Percentiles rank a stretch among this genome's conserved stretches.
phyloP scores from a whole-genome alignment of 2,888 invertebrate genomes.

The Eupithecia insigniata region DNA sequence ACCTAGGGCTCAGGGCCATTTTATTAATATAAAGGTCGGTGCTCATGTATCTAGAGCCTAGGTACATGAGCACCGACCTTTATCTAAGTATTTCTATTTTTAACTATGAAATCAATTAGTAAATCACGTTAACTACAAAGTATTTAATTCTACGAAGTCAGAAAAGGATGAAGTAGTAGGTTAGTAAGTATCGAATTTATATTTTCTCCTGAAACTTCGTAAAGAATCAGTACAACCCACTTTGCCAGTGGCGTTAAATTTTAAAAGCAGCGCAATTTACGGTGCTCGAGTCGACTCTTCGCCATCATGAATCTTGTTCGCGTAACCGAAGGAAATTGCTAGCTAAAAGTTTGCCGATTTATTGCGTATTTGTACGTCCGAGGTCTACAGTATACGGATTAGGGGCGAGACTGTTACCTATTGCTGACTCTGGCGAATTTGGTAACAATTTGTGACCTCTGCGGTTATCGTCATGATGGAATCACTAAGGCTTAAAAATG shows the following conservation, averaged over 20 bases:
- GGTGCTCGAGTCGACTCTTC: constrained; percentile 41
- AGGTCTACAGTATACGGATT: constrained; percentile 49
- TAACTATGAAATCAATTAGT: not conserved
- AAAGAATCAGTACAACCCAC: constrained; percentile 35
- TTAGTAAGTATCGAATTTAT: constrained; percentile 7
- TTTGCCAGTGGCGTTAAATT: constrained; percentile 40
- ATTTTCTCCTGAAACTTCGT: constrained; percentile 20
- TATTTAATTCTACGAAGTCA: not conserved
- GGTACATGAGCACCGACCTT: too few species aligned
- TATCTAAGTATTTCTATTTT: not conserved
- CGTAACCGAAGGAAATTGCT: constrained; percentile 78
- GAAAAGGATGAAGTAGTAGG: not conserved
- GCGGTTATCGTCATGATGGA: not conserved
- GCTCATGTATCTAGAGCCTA: too few species aligned
- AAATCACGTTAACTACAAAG: not conserved
- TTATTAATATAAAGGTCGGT: too few species aligned
- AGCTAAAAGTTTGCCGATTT: constrained; percentile 79
- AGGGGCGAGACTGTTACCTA: constrained; percentile 42
- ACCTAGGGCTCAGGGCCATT: too few species aligned
- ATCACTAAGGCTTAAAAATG: not conserved
- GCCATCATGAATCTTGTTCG: constrained; percentile 73
- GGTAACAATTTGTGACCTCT: constrained; percentile 3
- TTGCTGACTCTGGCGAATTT: constrained; percentile 7
- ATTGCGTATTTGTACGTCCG: constrained; percentile 71
- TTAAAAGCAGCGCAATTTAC: constrained; percentile 47